Percentiles rank a stretch among this genome's conserved stretches.
Conservation (phyloP, 2,888 invertebrate genomes). For the Bellardia pandia region DNA sequence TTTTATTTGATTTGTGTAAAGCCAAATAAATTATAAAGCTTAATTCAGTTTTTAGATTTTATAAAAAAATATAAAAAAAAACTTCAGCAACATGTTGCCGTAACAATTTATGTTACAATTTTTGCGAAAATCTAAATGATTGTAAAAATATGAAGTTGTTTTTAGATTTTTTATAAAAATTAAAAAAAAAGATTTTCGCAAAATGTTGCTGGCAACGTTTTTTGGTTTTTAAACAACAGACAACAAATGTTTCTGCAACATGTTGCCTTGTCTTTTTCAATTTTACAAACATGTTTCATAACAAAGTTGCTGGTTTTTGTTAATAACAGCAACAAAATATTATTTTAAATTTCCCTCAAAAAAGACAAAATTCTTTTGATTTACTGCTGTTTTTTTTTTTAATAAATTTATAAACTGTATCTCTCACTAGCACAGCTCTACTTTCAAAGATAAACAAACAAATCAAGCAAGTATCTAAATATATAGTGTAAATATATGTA, state of each 20-base stretch:
- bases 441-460: slow-evolving; percentile 59
- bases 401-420: background rate
- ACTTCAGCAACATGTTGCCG: background rate
- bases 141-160: no score
- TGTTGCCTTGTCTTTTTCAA: background rate
- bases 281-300: no score
- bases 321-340: background rate
- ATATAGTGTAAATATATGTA: slow-evolving; percentile 21
- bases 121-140: no score
- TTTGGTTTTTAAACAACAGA: no score
- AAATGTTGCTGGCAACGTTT: background rate
- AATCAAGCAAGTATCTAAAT: slow-evolving; percentile 39
- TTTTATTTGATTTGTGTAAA: background rate
- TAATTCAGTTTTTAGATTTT: no score
- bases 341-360: background rate
- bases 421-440: slow-evolving; percentile 18
- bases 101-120: background rate
- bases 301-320: no score
- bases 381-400: background rate
- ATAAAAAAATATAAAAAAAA: no score
- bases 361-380: background rate
- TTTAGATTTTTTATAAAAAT: no score
- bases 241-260: background rate
- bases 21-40: no score
- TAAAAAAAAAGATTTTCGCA: no score